Conservation (phyloP, 2,797 vertebrate species). For the Catamblyrhynchus diadema region DNA sequence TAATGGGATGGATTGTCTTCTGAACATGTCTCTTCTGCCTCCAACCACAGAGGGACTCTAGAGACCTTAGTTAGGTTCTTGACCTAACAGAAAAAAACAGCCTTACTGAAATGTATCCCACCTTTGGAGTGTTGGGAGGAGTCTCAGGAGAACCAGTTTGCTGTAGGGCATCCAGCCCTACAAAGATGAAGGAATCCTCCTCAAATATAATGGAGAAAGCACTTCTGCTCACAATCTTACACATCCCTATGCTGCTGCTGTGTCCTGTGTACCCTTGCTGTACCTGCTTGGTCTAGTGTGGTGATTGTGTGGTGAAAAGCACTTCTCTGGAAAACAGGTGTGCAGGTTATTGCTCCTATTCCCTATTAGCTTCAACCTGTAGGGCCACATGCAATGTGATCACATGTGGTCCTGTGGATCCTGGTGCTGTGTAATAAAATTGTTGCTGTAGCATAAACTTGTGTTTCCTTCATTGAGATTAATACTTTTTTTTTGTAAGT, state of each 20-base stretch:
- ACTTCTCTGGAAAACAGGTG: background rate
- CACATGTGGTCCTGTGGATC: background rate
- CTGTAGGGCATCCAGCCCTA: background rate
- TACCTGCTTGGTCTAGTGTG: background rate
- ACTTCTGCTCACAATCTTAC: background rate
- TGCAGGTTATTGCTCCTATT: background rate
- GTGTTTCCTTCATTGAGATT: background rate
- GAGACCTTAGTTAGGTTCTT: background rate
- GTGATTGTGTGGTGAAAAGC: background rate
- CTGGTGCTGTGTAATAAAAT: background rate
- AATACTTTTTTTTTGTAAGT: background rate
- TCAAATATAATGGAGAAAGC: background rate
- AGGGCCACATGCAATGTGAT: background rate
- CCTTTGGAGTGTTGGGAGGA: background rate
- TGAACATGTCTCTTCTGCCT: background rate
- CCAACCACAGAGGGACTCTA: background rate
- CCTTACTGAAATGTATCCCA: background rate
- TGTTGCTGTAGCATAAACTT: background rate
- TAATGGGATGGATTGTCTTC: background rate
- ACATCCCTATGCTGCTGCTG: background rate
- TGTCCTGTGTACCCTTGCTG: background rate
- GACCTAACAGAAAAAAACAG: background rate
- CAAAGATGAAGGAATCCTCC: background rate
- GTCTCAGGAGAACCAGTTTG: background rate
- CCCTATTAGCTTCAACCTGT: background rate